These are phyloP conservation scores for Synergus itoensis DNA, from an alignment of 2,888 invertebrate genomes.

Conservation along the genomic window DNA sequence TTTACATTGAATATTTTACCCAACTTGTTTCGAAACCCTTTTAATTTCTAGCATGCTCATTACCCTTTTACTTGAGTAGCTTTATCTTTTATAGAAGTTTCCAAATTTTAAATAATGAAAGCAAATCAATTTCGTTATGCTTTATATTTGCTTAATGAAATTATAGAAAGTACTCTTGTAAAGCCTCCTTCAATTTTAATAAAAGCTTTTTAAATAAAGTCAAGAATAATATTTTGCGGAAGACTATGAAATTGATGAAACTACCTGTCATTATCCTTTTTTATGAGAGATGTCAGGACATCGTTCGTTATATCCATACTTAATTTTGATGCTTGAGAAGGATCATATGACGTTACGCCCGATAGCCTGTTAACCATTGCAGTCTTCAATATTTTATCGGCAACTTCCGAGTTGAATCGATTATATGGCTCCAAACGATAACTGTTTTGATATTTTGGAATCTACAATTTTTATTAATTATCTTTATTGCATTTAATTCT, in stretches of 20 bases:
- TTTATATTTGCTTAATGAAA: no score
- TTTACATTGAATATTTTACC: slow-evolving; percentile 4
- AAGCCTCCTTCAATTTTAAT: no score
- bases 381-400: slow-evolving; percentile 53
- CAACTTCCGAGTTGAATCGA: slow-evolving; percentile 47
- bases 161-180: not conserved
- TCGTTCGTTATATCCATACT: slow-evolving; percentile 55
- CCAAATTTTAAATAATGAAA: not conserved
- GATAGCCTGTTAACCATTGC: slow-evolving; percentile 54
- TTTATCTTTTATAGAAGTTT: not conserved
- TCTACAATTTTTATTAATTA: slow-evolving; percentile 42
- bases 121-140: not conserved
- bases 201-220: no score
- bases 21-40: not conserved
- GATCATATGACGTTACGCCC: slow-evolving; percentile 52
- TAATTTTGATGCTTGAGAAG: slow-evolving; percentile 51
- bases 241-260: slow-evolving; percentile 3
- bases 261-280: slow-evolving; percentile 60
- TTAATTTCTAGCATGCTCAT: not conserved
- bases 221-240: not conserved
- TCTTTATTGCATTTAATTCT: no score
- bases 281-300: slow-evolving; percentile 53
- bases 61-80: not conserved
- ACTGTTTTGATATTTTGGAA: slow-evolving; percentile 60
- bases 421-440: slow-evolving; percentile 57